Evolutionary conservation across 2,888 invertebrate species (phyloP).

Genomic region (Dicyrtomina minuta): DNA sequence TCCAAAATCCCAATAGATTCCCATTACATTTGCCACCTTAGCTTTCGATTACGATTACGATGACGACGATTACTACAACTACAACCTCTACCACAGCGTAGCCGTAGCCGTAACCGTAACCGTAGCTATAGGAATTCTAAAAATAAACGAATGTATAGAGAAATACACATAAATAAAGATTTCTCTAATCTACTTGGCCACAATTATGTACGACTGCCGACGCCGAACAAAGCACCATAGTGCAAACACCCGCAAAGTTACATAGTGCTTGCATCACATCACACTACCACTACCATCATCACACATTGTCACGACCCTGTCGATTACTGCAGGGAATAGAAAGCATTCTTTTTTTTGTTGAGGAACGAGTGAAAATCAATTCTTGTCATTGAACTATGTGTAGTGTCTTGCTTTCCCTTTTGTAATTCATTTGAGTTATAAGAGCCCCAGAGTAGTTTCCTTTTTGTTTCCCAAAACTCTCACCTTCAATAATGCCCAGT

Average conservation of each 20-base stretch:
- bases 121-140: neutral
- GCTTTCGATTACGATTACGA: too few species aligned
- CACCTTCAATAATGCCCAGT: too few species aligned
- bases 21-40: too few species aligned
- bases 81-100: neutral
- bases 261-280: neutral
- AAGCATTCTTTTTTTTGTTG: neutral
- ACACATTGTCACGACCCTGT: neutral
- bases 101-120: too few species aligned
- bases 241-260: neutral
- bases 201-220: too few species aligned
- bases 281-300: neutral
- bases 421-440: neutral
- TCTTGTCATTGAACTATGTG: neutral
- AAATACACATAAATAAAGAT: neutral
- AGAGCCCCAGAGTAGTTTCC: too few species aligned
- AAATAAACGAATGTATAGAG: neutral
- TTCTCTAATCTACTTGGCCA: neutral
- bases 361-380: slow-evolving; percentile 2
- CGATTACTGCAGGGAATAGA: neutral
- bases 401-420: neutral
- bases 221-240: neutral
- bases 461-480: too few species aligned
- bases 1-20: too few species aligned
- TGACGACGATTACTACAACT: neutral